Evolutionary conservation across 2,113 vertebrate species (phyloP).

Genomic region (Furnarius figulus): DNA sequence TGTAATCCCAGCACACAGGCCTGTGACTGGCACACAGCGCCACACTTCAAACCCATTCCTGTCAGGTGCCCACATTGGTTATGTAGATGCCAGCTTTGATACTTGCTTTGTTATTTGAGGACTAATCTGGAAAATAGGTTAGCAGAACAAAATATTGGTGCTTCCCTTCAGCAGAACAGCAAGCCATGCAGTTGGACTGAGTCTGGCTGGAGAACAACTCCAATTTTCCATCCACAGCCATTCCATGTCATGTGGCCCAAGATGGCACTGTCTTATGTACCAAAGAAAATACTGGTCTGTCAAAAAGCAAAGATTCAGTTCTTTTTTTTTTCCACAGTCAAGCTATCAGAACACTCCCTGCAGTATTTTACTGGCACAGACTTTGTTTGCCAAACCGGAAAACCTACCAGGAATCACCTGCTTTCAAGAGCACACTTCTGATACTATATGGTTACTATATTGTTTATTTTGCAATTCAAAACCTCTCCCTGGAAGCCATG

Average conservation of each 20-base stretch:
- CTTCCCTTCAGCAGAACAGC: neutral
- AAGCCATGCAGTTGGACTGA: neutral
- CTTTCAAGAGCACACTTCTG: conserved; percentile 18
- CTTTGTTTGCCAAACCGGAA: neutral
- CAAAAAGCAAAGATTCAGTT: neutral
- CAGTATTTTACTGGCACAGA: neutral
- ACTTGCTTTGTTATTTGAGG: neutral
- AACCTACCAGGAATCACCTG: conserved; percentile 7
- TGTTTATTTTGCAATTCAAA: conserved; percentile 16
- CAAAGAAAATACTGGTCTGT: neutral
- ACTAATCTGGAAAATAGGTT: neutral
- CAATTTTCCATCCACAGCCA: neutral
- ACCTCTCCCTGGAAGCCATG: conserved; percentile 18
- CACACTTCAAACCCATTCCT: neutral
- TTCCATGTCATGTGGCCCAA: neutral
- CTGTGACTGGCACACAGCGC: neutral
- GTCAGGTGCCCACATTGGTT: neutral
- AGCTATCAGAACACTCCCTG: neutral
- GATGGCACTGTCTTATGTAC: neutral
- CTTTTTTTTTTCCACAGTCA: neutral
- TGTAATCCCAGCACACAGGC: neutral
- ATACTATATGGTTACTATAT: neutral
- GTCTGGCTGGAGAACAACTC: neutral
- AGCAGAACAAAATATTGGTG: neutral
- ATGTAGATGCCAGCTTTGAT: neutral